Evolutionary conservation across 2,797 vertebrate genomes (phyloP).

Genomic region (Platalea minor): DNA sequence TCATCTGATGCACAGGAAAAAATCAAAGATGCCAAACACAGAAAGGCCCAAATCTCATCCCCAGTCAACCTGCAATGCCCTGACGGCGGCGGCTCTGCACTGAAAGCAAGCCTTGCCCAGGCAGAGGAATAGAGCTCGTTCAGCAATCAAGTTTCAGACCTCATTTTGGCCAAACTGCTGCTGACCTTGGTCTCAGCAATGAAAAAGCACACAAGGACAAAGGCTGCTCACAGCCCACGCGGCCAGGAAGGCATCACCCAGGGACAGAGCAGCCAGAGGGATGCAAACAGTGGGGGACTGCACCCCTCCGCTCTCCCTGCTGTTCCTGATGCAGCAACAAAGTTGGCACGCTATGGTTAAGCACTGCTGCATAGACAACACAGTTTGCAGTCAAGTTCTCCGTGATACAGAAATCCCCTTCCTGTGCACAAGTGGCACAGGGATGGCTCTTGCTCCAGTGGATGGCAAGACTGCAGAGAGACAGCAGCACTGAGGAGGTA

Average conservation of each 20-base stretch:
- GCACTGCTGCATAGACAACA: too few relatives aligned
- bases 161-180: neutral
- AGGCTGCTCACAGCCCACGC: neutral
- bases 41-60: neutral
- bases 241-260: neutral
- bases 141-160: neutral
- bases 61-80: neutral
- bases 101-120: neutral
- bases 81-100: accelerated
- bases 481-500: neutral
- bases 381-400: neutral
- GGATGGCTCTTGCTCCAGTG: neutral
- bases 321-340: neutral
- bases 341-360: neutral
- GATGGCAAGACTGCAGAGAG: neutral
- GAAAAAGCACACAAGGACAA: neutral
- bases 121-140: accelerated
- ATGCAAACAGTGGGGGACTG: neutral
- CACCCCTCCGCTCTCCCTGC: neutral
- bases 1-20: neutral
- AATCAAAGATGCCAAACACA: neutral
- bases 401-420: neutral
- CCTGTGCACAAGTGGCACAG: neutral
- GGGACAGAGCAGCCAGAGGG: neutral
- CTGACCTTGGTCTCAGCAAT: neutral